These are phyloP conservation scores for Polia nebulosa DNA, from an alignment of 2,888 invertebrate species.

Conservation along the genomic window DNA sequence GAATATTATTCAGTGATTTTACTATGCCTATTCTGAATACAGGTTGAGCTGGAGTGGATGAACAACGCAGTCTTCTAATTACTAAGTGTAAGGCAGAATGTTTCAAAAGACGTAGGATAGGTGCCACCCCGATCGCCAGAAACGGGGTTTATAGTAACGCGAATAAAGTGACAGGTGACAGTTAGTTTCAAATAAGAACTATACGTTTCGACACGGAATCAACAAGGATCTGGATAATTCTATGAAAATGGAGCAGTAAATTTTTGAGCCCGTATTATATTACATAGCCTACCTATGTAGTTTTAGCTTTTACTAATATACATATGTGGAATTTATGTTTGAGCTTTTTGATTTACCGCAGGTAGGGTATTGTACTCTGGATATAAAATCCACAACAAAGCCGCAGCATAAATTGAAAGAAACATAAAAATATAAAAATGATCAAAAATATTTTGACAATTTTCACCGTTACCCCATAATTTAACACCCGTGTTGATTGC, in stretches of 20 bases:
- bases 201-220: not conserved
- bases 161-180: not conserved
- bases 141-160: not conserved
- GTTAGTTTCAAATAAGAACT: not conserved
- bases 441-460: not conserved
- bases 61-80: no score
- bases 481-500: conserved; percentile 30
- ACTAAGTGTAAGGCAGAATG: no score
- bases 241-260: conserved; percentile 4
- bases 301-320: not conserved
- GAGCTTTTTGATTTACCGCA: no score
- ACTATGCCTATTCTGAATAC: no score
- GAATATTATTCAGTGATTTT: no score
- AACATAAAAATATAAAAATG: conserved; percentile 1
- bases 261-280: not conserved
- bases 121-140: no score
- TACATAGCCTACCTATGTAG: no score
- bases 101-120: no score
- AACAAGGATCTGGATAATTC: not conserved
- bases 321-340: not conserved
- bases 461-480: conserved; percentile 26
- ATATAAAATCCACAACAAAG: not conserved
- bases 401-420: not conserved
- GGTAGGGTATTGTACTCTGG: not conserved
- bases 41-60: no score